Evolutionary conservation across 2,113 vertebrate species (phyloP).

Genomic region (Platichthys stellatus): DNA sequence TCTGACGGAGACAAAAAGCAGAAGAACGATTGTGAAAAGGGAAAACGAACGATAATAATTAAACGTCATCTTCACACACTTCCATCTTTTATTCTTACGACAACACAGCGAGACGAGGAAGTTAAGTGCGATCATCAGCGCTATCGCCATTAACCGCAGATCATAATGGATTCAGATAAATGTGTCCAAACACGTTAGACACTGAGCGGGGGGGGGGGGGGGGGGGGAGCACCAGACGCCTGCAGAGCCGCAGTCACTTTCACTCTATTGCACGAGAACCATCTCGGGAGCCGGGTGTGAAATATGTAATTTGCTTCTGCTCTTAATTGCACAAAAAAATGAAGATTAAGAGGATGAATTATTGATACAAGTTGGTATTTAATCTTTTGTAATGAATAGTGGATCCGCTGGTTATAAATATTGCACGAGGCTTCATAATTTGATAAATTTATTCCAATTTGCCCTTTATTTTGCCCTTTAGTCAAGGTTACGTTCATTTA

Average conservation of each 20-base stretch:
- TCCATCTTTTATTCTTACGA: too few relatives aligned
- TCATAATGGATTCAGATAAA: slow-evolving; percentile 21
- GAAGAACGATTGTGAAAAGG: too few relatives aligned
- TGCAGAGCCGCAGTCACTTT: slow-evolving; percentile 19
- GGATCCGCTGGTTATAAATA: slow-evolving; percentile 67
- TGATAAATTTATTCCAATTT: slow-evolving; percentile 70
- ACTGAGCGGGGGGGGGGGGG: neutral
- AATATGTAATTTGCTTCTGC: slow-evolving; percentile 51
- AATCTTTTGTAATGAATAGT: slow-evolving; percentile 72
- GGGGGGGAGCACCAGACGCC: neutral
- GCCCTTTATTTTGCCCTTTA: slow-evolving; percentile 73
- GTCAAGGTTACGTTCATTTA: slow-evolving; percentile 71
- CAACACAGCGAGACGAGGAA: too few relatives aligned
- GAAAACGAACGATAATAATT: too few relatives aligned
- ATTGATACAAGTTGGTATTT: slow-evolving; percentile 72
- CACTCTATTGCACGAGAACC: slow-evolving; percentile 9
- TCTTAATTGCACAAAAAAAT: slow-evolving; percentile 68
- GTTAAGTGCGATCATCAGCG: too few relatives aligned
- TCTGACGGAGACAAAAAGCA: too few relatives aligned
- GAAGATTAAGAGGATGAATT: slow-evolving; percentile 75
- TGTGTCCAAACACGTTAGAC: slow-evolving; percentile 12
- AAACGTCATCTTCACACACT: too few relatives aligned
- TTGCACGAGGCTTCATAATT: slow-evolving; percentile 61
- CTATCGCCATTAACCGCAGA: neutral
- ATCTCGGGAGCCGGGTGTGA: slow-evolving; percentile 24